These are phyloP conservation scores for Balanococcus diminutus DNA, from an alignment of 2,888 invertebrate species.

Conservation along the genomic window DNA sequence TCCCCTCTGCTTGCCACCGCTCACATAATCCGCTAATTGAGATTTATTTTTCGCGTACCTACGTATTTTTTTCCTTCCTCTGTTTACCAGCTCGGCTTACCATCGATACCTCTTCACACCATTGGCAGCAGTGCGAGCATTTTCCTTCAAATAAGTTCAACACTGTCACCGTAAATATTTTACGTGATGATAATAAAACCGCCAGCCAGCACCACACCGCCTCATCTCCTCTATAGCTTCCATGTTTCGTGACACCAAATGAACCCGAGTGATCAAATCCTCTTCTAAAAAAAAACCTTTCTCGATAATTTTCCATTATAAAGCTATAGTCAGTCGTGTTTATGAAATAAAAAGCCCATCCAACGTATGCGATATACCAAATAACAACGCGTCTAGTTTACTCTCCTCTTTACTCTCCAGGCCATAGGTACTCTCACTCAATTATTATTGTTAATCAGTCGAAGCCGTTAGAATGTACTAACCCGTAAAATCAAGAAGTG, in stretches of 20 bases:
- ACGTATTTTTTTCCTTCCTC: not conserved
- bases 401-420: not conserved
- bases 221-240: not conserved
- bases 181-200: not conserved
- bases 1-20: not conserved
- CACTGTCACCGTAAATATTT: slow-evolving; percentile 21
- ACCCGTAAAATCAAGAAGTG: slow-evolving; percentile 47
- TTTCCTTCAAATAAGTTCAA: not conserved
- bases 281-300: not conserved
- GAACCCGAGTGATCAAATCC: not conserved
- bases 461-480: slow-evolving; percentile 46
- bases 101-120: no score
- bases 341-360: not conserved
- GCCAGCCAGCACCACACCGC: no score
- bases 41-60: slow-evolving; percentile 20
- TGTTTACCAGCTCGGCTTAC: not conserved
- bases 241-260: not conserved
- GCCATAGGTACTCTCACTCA: slow-evolving; percentile 36
- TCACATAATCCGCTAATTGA: slow-evolving; percentile 32
- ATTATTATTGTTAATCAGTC: slow-evolving; percentile 47
- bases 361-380: not conserved
- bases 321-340: not conserved
- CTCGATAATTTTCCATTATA: not conserved
- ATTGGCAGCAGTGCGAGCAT: not conserved
- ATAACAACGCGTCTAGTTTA: not conserved